Evolutionary conservation across 53 echinoderm and acorn worm species (phyloP).

Genomic region (Astropecten irregularis): DNA sequence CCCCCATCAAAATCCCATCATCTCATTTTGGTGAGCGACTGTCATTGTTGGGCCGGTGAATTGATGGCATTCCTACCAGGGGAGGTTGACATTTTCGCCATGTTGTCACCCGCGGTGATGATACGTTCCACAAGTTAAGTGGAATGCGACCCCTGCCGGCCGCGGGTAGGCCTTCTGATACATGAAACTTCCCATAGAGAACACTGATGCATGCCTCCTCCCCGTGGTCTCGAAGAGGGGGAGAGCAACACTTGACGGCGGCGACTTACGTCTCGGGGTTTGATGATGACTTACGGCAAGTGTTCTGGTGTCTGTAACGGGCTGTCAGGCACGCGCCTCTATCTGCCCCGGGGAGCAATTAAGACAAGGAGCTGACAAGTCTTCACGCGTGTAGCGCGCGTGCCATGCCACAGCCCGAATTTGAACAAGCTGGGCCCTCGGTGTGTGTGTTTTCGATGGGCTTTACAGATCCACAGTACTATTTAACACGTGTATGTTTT

Average conservation of each 20-base stretch:
- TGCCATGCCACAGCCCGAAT: too few relatives aligned
- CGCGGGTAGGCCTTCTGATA: neutral
- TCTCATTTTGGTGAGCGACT: slow-evolving; percentile 62
- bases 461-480: too few relatives aligned
- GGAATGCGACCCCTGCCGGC: slow-evolving; percentile 16
- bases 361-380: slow-evolving; percentile 25
- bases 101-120: slow-evolving; percentile 46
- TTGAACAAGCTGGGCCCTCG: too few relatives aligned
- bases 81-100: slow-evolving; percentile 63
- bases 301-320: slow-evolving; percentile 43
- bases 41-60: slow-evolving; percentile 54
- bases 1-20: slow-evolving; percentile 80
- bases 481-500: too few relatives aligned
- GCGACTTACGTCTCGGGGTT: too few relatives aligned
- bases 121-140: slow-evolving; percentile 1
- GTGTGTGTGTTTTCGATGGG: too few relatives aligned
- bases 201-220: neutral
- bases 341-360: slow-evolving; percentile 46
- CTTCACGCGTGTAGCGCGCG: slow-evolving; percentile 29
- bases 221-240: neutral
- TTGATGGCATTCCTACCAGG: slow-evolving; percentile 56
- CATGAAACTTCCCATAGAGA: neutral
- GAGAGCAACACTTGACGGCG: neutral
- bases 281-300: slow-evolving; percentile 28
- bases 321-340: slow-evolving; percentile 30